phyloP scores from a whole-genome alignment of 2,797 vertebrate species.

The Telmatherina bonti region DNA sequence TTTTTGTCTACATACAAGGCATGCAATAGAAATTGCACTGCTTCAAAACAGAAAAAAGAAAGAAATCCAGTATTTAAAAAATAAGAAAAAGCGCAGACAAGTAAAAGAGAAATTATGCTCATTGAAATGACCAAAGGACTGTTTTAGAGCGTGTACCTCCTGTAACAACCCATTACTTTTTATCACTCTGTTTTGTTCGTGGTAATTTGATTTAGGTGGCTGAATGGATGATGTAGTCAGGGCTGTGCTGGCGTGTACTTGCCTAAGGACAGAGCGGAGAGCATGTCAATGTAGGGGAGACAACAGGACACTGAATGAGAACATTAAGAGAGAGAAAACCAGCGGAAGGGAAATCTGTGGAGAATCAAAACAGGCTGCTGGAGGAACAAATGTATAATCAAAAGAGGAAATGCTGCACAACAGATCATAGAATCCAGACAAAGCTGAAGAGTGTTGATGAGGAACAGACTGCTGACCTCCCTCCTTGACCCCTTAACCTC shows the following conservation, averaged over 20 bases:
- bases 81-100: slow-evolving; percentile 22
- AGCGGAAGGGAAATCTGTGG: neutral
- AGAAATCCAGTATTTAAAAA: slow-evolving; percentile 15
- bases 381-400: slow-evolving; percentile 19
- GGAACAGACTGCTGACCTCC: slow-evolving; percentile 72
- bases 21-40: neutral
- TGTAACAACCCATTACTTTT: slow-evolving; percentile 78
- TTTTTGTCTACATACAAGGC: neutral
- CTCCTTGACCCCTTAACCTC: slow-evolving; percentile 63
- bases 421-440: slow-evolving; percentile 26
- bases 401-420: slow-evolving; percentile 25
- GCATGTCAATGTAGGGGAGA: slow-evolving; percentile 45
- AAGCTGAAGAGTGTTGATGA: slow-evolving; percentile 62
- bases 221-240: slow-evolving; percentile 65
- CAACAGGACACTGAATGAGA: slow-evolving; percentile 38
- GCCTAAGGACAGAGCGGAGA: slow-evolving; percentile 48
- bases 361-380: slow-evolving; percentile 26
- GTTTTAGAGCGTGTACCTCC: slow-evolving; percentile 57
- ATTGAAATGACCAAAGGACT: slow-evolving; percentile 55
- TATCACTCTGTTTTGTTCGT: slow-evolving; percentile 77
- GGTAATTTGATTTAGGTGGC: slow-evolving; percentile 76
- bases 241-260: slow-evolving; percentile 53
- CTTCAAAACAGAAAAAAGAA: neutral
- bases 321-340: slow-evolving; percentile 26
- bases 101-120: slow-evolving; percentile 21